Evolutionary conservation across 1,140 invertebrate species (phyloP).

Genomic region (Sminthurinus signatus): DNA sequence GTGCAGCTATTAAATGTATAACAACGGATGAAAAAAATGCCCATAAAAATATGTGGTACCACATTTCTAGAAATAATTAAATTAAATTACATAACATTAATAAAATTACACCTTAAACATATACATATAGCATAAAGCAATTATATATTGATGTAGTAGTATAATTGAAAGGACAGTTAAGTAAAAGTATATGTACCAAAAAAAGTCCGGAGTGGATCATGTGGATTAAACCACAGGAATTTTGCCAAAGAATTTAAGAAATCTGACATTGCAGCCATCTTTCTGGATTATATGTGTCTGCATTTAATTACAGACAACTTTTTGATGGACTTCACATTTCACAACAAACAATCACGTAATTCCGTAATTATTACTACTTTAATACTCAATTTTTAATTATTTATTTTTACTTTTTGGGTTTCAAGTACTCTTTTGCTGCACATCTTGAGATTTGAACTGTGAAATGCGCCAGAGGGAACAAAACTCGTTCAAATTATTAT

Average conservation of each 20-base stretch:
- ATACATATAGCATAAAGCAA: neutral
- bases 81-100: conserved; percentile 5
- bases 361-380: too few species aligned
- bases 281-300: too few species aligned
- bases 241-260: conserved; percentile 42
- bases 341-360: too few species aligned
- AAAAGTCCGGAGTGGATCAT: conserved; percentile 48
- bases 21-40: conserved; percentile 86
- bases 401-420: too few species aligned
- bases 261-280: conserved; percentile 11
- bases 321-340: too few species aligned
- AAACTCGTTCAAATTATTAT: too few species aligned
- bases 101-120: conserved; percentile 7
- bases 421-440: too few species aligned
- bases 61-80: conserved; percentile 67
- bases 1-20: conserved; percentile 81
- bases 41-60: conserved; percentile 93
- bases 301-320: too few species aligned
- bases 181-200: conserved; percentile 42
- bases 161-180: neutral
- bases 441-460: too few species aligned
- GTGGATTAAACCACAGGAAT: conserved; percentile 47
- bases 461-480: too few species aligned
- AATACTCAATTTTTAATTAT: too few species aligned
- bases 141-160: conserved; percentile 34